These are phyloP conservation scores for Leiothrix lutea DNA, from an alignment of 2,113 vertebrate species.

Conservation along the genomic window DNA sequence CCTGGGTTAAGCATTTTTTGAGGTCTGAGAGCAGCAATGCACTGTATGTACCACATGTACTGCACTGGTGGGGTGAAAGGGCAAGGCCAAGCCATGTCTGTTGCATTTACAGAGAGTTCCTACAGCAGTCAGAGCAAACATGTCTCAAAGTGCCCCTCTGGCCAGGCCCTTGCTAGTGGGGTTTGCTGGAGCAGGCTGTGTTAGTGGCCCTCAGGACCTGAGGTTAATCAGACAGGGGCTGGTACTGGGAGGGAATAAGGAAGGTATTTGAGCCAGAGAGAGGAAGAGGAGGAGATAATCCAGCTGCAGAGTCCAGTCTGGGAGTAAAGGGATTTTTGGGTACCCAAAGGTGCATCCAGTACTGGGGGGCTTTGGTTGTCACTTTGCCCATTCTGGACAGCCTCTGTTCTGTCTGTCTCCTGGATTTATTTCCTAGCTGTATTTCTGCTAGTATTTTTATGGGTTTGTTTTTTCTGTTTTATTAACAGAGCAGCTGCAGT, in stretches of 20 bases:
- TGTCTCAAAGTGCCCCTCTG: not conserved
- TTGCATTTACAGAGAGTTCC: not conserved
- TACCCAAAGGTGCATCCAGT: too few species aligned
- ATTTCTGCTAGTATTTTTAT: constrained; percentile 16
- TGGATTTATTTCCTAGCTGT: not conserved
- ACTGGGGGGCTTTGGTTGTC: not conserved
- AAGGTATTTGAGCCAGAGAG: not conserved
- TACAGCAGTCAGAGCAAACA: not conserved
- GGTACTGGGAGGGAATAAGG: not conserved
- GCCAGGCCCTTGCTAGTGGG: not conserved
- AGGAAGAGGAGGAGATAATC: not conserved
- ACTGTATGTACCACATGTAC: not conserved
- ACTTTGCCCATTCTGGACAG: not conserved
- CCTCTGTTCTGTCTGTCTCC: not conserved
- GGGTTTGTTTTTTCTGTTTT: not conserved
- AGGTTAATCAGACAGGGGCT: not conserved
- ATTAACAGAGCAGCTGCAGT: not conserved
- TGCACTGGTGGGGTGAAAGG: not conserved
- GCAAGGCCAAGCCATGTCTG: not conserved
- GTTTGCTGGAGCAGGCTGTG: not conserved
- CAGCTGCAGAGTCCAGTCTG: not conserved
- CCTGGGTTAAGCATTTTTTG: not conserved
- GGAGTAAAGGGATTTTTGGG: not conserved
- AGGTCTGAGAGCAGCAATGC: not conserved
- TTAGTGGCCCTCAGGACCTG: not conserved